Evolutionary conservation across 2,113 vertebrate species (phyloP).

Genomic region (Jacana jacana): DNA sequence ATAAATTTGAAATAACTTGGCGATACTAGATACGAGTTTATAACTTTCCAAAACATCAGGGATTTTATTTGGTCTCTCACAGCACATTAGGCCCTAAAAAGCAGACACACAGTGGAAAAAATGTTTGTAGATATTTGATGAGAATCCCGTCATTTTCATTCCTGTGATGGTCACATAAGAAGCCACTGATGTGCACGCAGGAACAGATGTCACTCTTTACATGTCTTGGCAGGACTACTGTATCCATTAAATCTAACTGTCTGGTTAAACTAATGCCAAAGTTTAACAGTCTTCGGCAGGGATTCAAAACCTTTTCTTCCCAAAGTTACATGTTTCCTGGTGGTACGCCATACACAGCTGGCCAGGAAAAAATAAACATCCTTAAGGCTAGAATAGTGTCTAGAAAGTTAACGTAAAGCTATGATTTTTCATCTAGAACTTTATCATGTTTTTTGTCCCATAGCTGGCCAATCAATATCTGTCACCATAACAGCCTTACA

Average conservation of each 20-base stretch:
- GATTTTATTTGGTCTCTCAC: no score
- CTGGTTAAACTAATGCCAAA: background rate
- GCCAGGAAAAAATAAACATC: background rate
- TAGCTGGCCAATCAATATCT: background rate
- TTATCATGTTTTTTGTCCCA: background rate
- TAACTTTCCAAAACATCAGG: background rate
- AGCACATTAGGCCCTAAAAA: background rate
- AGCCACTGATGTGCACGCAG: background rate
- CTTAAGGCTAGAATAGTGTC: background rate
- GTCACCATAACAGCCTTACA: background rate
- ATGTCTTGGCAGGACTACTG: background rate
- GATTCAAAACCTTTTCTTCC: background rate
- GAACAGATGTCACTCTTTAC: background rate
- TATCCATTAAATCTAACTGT: background rate
- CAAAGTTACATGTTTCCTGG: background rate
- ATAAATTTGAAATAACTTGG: background rate
- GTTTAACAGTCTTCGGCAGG: background rate
- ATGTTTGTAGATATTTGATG: background rate
- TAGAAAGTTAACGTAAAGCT: background rate
- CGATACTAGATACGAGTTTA: background rate
- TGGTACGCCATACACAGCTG: background rate
- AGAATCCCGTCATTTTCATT: background rate
- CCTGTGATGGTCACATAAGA: background rate
- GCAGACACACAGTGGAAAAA: background rate
- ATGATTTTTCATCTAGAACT: background rate